A percentile compares a stretch with the other conserved stretches of the same genome.
Evolutionary conservation across 2,113 vertebrate genomes (phyloP).

Genomic region (Paraplagusia blochii): DNA sequence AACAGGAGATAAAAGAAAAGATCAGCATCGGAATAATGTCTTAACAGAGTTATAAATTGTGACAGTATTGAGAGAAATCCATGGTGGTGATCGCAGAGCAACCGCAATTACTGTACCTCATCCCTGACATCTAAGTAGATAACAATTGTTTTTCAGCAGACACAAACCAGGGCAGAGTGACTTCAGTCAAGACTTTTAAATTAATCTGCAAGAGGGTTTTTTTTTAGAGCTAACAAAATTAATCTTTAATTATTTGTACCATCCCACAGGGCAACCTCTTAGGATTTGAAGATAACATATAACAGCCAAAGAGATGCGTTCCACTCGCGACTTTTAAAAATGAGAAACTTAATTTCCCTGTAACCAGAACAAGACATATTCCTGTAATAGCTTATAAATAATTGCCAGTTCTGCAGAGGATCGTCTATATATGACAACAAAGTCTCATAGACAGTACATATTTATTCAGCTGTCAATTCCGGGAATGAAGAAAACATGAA

Average conservation of each 20-base stretch:
- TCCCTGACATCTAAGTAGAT: conserved; percentile 40
- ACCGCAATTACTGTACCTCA: conserved; percentile 43
- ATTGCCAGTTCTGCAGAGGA: conserved; percentile 76
- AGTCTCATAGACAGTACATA: conserved; percentile 78
- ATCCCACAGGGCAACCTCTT: conserved; percentile 66
- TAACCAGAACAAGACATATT: conserved; percentile 80
- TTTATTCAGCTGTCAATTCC: conserved; percentile 78
- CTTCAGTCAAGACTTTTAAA: conserved; percentile 71
- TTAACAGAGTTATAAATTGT: conserved; percentile 31
- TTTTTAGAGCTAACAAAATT: conserved; percentile 73
- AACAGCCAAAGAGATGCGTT: conserved; percentile 72
- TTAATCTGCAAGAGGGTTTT: conserved; percentile 69
- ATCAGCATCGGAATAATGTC: conserved; percentile 36
- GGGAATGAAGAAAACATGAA: conserved; percentile 37
- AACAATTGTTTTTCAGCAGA: conserved; percentile 63
- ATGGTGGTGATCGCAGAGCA: conserved; percentile 11
- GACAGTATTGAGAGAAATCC: conserved; percentile 39
- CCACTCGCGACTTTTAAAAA: conserved; percentile 68
- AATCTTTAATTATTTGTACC: conserved; percentile 76
- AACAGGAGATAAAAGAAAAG: conserved; percentile 36
- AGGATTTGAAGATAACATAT: conserved; percentile 75
- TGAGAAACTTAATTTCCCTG: conserved; percentile 78
- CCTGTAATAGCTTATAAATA: conserved; percentile 76
- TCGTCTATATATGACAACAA: conserved; percentile 74
- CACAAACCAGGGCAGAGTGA: conserved; percentile 66